Conservation (phyloP, 1,140 invertebrate species). For the Trichoplusia ni region DNA sequence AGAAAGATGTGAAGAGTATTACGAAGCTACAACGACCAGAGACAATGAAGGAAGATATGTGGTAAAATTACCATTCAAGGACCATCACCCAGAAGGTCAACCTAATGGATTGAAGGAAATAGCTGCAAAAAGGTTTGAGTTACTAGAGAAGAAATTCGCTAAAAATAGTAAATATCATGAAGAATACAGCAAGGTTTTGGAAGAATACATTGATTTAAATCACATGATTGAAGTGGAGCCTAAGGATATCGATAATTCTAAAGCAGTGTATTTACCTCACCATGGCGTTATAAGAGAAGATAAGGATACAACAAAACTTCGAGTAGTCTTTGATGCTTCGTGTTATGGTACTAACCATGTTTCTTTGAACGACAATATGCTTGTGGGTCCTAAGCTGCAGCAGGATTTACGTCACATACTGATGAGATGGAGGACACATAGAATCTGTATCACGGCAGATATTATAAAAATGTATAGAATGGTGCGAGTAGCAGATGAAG, state of each 20-base stretch:
- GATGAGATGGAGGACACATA: not conserved
- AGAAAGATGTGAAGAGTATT: slow-evolving; percentile 8
- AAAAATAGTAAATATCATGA: slow-evolving; percentile 8
- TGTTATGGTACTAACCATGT: not conserved
- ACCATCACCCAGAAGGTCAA: slow-evolving; percentile 6
- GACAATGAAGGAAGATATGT: slow-evolving; percentile 32
- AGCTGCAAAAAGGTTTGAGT: slow-evolving; percentile 24
- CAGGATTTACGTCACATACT: not conserved
- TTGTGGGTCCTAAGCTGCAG: not conserved
- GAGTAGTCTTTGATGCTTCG: not conserved
- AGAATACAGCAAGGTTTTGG: slow-evolving; percentile 23
- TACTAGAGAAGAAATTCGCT: slow-evolving; percentile 21
- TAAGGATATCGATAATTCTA: not conserved
- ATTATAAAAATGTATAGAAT: slow-evolving; percentile 4
- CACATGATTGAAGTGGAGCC: not conserved
- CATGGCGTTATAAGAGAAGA: slow-evolving; percentile 24
- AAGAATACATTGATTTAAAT: slow-evolving; percentile 32
- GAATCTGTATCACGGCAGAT: slow-evolving; percentile 2
- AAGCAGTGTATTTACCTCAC: slow-evolving; percentile 33
- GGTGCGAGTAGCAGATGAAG: not conserved
- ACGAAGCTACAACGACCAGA: not conserved
- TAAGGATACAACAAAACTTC: slow-evolving; percentile 1
- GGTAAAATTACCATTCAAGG: slow-evolving; percentile 31
- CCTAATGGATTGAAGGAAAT: slow-evolving; percentile 21
- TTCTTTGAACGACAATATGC: not conserved